Conservation (phyloP, 2,113 vertebrate species). For the Empidonax alnorum region DNA sequence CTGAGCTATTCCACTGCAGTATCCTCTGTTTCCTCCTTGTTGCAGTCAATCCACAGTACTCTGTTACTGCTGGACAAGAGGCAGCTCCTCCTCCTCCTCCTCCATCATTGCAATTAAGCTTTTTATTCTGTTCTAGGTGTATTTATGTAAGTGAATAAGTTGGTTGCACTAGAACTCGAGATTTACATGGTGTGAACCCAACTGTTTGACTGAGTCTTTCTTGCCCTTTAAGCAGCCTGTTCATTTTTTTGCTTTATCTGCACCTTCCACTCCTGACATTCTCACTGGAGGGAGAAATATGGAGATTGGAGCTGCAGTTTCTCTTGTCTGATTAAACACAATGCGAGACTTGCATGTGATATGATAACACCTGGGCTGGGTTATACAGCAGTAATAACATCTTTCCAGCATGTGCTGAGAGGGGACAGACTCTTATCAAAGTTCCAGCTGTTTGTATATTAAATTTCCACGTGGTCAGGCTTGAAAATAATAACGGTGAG, state of each 20-base stretch:
- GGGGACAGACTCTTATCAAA: not conserved
- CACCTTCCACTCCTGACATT: not conserved
- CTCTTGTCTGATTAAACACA: not conserved
- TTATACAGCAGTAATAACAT: not conserved
- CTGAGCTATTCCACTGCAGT: fast-evolving
- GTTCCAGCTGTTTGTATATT: not conserved
- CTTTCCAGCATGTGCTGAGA: not conserved
- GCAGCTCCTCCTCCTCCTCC: not conserved
- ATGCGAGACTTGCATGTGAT: not conserved
- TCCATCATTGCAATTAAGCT: not conserved
- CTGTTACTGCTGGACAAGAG: not conserved
- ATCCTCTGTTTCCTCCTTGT: not conserved
- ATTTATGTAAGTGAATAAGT: not conserved
- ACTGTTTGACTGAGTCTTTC: not conserved
- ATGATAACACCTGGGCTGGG: not conserved
- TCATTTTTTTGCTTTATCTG: not conserved
- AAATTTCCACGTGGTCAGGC: not conserved
- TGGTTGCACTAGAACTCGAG: not conserved
- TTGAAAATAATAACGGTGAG: not conserved
- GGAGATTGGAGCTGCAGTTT: not conserved
- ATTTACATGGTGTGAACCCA: not conserved
- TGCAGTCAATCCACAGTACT: not conserved
- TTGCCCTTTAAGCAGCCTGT: not conserved
- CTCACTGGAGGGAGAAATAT: not conserved
- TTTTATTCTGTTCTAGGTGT: not conserved